Evolutionary conservation across 2,797 vertebrate species (phyloP).

Genomic region (Gymnothorax javanicus): DNA sequence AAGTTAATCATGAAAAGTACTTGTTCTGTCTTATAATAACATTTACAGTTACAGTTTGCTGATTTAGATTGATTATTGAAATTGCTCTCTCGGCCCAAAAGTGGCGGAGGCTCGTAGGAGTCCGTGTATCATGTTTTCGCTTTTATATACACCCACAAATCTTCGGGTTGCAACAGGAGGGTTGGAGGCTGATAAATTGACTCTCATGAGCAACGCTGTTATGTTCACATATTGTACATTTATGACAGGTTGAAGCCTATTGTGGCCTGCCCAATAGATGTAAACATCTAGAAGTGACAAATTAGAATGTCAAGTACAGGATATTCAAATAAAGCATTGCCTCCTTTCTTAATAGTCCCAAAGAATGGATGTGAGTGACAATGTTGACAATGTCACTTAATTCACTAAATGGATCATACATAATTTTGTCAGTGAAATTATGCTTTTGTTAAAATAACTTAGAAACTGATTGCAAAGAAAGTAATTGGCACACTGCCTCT

Average conservation of each 20-base stretch:
- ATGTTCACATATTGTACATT: not conserved
- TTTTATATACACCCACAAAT: constrained; percentile 17
- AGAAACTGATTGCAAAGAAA: not conserved
- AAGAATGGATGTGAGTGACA: not conserved
- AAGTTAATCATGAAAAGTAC: constrained; percentile 25
- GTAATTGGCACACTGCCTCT: not conserved
- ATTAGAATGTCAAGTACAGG: not conserved
- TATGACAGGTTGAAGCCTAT: not conserved
- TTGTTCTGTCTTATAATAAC: not conserved
- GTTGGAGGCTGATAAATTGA: constrained; percentile 15
- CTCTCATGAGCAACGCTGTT: not conserved
- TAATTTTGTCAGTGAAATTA: not conserved
- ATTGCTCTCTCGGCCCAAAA: constrained; percentile 12
- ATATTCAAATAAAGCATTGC: not conserved
- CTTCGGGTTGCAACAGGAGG: constrained; percentile 8
- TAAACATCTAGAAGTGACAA: not conserved
- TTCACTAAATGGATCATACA: not conserved
- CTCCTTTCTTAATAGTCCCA: not conserved
- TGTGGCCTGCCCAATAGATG: not conserved
- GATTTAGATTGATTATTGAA: constrained; percentile 23
- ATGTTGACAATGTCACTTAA: not conserved
- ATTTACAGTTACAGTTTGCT: constrained; percentile 14
- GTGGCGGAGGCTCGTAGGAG: constrained; percentile 7
- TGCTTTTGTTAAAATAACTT: not conserved
- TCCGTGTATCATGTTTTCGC: constrained; percentile 38